Conservation (phyloP, 2,113 vertebrate genomes). For the Xiphias gladius region DNA sequence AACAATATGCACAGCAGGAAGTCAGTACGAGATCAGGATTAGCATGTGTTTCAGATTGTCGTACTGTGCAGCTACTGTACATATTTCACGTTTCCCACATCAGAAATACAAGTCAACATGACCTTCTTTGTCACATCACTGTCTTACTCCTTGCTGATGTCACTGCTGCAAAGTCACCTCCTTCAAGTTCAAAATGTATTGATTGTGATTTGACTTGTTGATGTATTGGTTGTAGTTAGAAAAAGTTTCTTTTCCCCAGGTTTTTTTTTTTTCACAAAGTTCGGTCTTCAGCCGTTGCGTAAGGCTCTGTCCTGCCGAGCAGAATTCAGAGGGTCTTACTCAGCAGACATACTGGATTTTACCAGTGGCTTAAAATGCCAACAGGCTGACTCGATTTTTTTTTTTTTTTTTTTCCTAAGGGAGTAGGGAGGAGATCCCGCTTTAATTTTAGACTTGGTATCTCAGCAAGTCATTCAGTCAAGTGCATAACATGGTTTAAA, state of each 20-base stretch:
- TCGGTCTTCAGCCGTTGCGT: constrained; percentile 37
- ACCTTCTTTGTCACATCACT: not conserved
- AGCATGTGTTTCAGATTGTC: not conserved
- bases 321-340: constrained; percentile 60
- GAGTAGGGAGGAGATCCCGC: constrained; percentile 44
- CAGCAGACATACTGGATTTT: constrained; percentile 67
- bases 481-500: constrained; percentile 51
- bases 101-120: not conserved
- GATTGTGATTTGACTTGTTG: not conserved
- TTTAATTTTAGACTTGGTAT: constrained; percentile 55
- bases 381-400: constrained; percentile 42
- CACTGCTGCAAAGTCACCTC: not conserved
- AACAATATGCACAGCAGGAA: not conserved
- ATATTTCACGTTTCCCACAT: not conserved
- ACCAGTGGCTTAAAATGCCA: constrained; percentile 59
- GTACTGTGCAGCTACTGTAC: not conserved
- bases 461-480: constrained; percentile 43
- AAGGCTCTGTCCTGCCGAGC: constrained; percentile 40
- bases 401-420: not conserved
- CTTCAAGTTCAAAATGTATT: not conserved
- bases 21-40: not conserved
- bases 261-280: too few relatives aligned
- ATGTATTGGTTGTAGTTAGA: not conserved
- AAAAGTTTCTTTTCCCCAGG: too few relatives aligned
- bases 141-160: not conserved